A percentile compares a stretch with the other conserved stretches of the same genome.
Conservation (phyloP, 2,113 vertebrate species). For the Theristicus caerulescens region DNA sequence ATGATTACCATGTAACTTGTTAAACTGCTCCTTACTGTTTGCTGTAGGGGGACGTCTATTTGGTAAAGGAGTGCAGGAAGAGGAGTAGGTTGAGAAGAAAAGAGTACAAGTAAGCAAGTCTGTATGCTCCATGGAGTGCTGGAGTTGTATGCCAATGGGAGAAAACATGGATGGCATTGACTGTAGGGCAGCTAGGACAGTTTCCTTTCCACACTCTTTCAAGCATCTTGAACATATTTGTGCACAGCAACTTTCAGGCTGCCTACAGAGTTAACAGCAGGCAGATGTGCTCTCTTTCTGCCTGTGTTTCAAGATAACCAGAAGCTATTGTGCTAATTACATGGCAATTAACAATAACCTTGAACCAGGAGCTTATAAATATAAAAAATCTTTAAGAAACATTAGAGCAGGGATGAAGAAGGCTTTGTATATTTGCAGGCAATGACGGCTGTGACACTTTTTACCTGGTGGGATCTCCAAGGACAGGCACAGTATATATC, state of each 20-base stretch:
- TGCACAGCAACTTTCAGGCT: background rate
- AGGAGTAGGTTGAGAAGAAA: background rate
- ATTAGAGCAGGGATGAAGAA: background rate
- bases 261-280: background rate
- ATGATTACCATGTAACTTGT: background rate
- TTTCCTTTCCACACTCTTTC: background rate
- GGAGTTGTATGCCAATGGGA: rapidly evolving
- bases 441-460: background rate
- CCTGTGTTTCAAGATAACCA: background rate
- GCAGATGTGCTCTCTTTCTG: background rate
- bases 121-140: rapidly evolving
- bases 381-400: background rate
- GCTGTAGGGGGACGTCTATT: background rate
- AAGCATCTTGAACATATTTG: background rate
- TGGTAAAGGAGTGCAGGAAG: background rate
- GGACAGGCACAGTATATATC: background rate
- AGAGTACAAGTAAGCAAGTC: background rate
- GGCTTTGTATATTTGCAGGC: background rate
- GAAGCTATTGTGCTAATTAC: background rate
- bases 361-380: background rate
- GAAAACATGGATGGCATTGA: background rate
- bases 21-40: background rate
- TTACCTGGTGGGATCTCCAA: background rate
- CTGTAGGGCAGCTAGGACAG: background rate
- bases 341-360: background rate